Base-by-base conservation (phyloP, 2,888 invertebrate species). In the Balanococcus diminutus region DNA sequence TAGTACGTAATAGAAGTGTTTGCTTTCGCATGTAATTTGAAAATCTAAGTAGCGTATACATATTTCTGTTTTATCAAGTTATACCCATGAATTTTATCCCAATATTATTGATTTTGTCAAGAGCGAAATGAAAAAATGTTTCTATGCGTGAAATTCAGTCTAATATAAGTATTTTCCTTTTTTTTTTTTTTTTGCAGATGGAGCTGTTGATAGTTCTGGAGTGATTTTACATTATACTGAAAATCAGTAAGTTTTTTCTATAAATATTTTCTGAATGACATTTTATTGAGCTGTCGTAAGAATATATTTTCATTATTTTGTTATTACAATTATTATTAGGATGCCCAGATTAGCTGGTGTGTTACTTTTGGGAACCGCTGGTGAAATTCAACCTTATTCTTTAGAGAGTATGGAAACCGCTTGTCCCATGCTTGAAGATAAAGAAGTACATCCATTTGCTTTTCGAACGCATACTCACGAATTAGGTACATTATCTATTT, bases 401-500 rank as follows among this genome's bases (percentile, higher is more conserved):
- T 91, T 92, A 0, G 96, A 95, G 87, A 93, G 96, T 88, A 96
- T 99, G 96, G 99, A 99, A 91, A 93, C 96, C 0, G 95, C 96
- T 0, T 99, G 99, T 90, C 91, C 91, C 86, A 81, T 87, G 1
- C 93, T 97, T 81, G 91, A 91, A 1, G 92, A 95, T 86, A 96
- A 97, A 90, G 92, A 93, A 4, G 93, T 99, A 82, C 94, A 98
- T 91, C 99, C 99, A 0, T 97, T 99, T 91, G 98, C 98, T 0
- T 99, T 96, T 91, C 93, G 99, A 87, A 96, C 96, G 0, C 99
- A 99, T 89, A 98, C 99, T 0, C 99, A 99, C 89, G 92, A 93
- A 31, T 92, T 98, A 86, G 96, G 97, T 91, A 90, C 89, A 89
- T 82, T 25, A n/a, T 56, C 75, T 81, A 14, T 81, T 39, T 31